Base-by-base conservation (phyloP, 2,888 invertebrate genomes). In the Operophtera brumata region DNA sequence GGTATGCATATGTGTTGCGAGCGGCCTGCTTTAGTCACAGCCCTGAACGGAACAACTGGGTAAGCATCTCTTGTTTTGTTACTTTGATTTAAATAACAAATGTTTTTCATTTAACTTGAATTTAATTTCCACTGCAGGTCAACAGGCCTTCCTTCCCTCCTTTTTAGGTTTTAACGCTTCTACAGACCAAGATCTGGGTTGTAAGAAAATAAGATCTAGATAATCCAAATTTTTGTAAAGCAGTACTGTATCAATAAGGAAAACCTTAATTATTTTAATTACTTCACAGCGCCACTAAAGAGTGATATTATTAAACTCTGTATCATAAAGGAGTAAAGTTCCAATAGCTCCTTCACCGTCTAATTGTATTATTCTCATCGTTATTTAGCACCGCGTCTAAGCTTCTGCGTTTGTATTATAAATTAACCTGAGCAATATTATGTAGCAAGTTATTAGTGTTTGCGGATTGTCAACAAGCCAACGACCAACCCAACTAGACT, bases 1-100 rank as follows among this genome's bases (percentile, higher is more conserved):
- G 87, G 81, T 77, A 90, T 90, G 89, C 89, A 89, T 84, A 79
- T 89, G 87, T 89, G 89, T 75, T 90, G 87, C 86, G 89, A 89
- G 75, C 74, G 89, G 71, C 87, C 89, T 56, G 82, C 85, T 59
- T 69, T 86, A 75, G 87, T 88, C 75, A 82, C 82, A 78, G 76
- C 85, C 78, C 78, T 89, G 78, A 88, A 88, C 86, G 85, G 84
- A 75, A 75, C 78, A 62, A 81, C 85, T 66, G 88, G 89, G 89
- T 89, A 84, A 86, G 80, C 58, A n/a, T n/a, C n/a, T n/a, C n/a
- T n/a, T n/a, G n/a, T n/a, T 45, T 44, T 39, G 46, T 12, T 26
- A 28, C 12, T 40, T 42, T 51, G 49, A 35, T 51, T 39, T 28
- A n/a, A n/a, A n/a, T n/a, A n/a, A n/a, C n/a, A n/a, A n/a, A n/a